Percentiles rank a stretch among this genome's conserved stretches.
Evolutionary conservation across 2,113 vertebrate genomes (phyloP).

Genomic region (Emydocephalus ijimae): DNA sequence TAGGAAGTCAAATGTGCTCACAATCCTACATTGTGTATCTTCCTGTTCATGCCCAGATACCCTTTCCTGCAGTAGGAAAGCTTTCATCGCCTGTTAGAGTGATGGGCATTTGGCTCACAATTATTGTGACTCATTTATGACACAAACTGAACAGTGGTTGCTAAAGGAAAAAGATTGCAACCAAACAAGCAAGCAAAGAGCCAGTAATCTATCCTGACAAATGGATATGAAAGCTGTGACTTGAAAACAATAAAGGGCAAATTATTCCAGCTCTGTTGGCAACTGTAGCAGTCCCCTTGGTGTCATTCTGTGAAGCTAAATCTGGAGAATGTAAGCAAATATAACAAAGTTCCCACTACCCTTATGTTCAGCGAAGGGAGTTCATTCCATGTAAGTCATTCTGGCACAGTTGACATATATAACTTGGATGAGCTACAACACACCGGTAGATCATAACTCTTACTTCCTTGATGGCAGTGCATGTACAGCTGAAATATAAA

Average conservation of each 20-base stretch:
- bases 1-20: neutral
- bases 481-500: neutral
- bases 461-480: neutral
- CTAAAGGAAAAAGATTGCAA: neutral
- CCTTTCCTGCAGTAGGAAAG: neutral
- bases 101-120: neutral
- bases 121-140: neutral
- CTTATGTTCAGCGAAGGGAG: fast-evolving
- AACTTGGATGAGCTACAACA: neutral
- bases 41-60: neutral
- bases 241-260: neutral
- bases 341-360: no score
- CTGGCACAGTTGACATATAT: neutral
- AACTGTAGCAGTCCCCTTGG: neutral
- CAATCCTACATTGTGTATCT: neutral
- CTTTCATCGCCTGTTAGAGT: neutral
- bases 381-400: neutral
- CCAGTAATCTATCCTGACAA: neutral
- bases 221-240: neutral
- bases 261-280: neutral
- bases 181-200: neutral
- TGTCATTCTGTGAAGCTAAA: neutral
- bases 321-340: neutral
- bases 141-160: neutral
- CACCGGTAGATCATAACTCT: neutral